A percentile compares a stretch with the other conserved stretches of the same genome.
These are phyloP conservation scores for Steatocranus sp. DNA, from an alignment of 2,797 vertebrate genomes.

Conservation along the genomic window DNA sequence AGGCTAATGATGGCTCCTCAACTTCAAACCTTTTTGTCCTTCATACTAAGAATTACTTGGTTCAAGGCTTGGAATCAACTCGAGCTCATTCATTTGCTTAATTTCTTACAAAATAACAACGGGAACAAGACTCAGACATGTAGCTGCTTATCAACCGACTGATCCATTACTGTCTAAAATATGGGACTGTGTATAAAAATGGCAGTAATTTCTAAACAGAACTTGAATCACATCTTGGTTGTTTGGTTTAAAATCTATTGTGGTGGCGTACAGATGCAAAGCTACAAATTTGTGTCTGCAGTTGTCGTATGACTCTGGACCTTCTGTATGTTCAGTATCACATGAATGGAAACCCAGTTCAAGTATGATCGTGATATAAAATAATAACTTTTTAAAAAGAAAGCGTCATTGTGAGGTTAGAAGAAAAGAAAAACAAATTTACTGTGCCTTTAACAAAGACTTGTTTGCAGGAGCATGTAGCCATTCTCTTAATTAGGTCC, in stretches of 20 bases:
- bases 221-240: background rate
- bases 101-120: background rate
- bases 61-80: background rate
- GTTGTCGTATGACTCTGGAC: fast-evolving
- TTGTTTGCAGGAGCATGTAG: background rate
- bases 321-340: background rate
- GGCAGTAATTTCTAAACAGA: fast-evolving
- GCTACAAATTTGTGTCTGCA: background rate
- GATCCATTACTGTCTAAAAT: background rate
- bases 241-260: background rate
- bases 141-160: background rate
- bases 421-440: background rate
- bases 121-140: background rate
- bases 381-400: background rate
- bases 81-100: background rate
- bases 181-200: background rate
- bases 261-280: background rate
- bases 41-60: background rate
- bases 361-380: background rate
- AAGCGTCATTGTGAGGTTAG: fast-evolving
- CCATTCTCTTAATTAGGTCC: constrained; percentile 25
- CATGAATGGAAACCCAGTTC: background rate
- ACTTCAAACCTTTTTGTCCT: background rate
- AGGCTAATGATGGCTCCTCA: background rate
- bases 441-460: background rate